Percentiles rank a stretch among this genome's conserved stretches.
Evolutionary conservation across 2,888 invertebrate species (phyloP).

Genomic region (Drosophila kuntzei): DNA sequence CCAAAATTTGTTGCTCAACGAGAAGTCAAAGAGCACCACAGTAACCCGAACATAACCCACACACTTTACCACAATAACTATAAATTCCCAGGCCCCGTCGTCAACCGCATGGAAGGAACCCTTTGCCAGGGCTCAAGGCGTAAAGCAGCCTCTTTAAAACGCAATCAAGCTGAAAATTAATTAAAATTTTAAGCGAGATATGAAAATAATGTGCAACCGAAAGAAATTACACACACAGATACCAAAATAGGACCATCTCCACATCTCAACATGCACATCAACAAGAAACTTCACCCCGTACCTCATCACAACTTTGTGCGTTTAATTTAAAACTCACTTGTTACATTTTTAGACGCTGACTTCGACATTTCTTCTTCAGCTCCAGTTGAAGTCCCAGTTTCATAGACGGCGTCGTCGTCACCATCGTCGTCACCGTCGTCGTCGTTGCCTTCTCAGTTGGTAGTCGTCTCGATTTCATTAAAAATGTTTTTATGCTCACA

Average conservation of each 20-base stretch:
- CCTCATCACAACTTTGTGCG: conserved; percentile 5
- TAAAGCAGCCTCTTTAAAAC: conserved; percentile 80
- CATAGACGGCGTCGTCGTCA: not conserved
- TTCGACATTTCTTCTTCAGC: conserved; percentile 33
- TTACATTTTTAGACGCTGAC: conserved; percentile 73
- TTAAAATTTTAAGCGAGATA: conserved; percentile 83
- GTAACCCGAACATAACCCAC: conserved; percentile 47
- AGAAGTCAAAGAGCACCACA: conserved; percentile 58
- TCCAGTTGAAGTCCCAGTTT: conserved; percentile 7
- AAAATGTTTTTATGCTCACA: conserved; percentile 79
- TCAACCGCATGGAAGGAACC: conserved; percentile 44
- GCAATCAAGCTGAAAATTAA: conserved; percentile 85
- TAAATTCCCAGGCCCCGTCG: conserved; percentile 62
- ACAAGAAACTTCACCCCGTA: conserved; percentile 6
- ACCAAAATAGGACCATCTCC: conserved; percentile 25
- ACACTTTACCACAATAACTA: conserved; percentile 73
- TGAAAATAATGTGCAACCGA: conserved; percentile 76
- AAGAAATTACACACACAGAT: conserved; percentile 48
- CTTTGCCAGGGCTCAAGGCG: conserved; percentile 31
- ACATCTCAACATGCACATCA: conserved; percentile 20
- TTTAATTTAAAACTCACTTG: conserved; percentile 78
- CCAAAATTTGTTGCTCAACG: conserved; percentile 60
- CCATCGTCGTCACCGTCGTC: conserved; percentile 6
- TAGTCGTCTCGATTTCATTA: conserved; percentile 82
- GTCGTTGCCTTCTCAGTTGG: conserved; percentile 58